Conservation (phyloP, 2,797 vertebrate species). For the Eulemur coronatus region DNA sequence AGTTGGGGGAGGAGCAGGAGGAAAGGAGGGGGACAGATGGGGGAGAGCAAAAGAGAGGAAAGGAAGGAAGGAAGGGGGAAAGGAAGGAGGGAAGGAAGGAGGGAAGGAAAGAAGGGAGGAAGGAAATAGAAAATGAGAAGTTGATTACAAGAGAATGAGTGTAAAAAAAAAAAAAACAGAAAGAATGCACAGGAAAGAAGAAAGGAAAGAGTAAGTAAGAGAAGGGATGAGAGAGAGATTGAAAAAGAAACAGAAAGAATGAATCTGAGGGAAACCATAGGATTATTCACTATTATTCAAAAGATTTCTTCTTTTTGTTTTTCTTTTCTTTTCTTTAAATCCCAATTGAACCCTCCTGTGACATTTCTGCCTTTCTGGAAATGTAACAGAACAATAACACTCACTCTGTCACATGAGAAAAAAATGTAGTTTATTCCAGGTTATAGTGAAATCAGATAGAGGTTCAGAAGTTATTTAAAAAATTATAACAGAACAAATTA, state of each 20-base stretch:
- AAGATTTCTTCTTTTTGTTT: neutral
- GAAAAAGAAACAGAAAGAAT: neutral
- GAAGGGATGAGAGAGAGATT: neutral
- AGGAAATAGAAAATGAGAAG: too few relatives aligned
- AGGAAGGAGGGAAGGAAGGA: fast-evolving
- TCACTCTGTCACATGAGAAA: neutral
- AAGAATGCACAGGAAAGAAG: neutral
- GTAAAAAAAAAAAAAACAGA: fast-evolving
- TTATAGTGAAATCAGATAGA: neutral
- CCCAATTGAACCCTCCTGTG: too few relatives aligned
- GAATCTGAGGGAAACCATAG: neutral
- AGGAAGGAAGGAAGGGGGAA: fast-evolving
- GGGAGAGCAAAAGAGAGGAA: fast-evolving
- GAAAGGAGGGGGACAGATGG: fast-evolving
- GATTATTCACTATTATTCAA: neutral
- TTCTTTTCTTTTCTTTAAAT: neutral
- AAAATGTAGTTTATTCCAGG: neutral
- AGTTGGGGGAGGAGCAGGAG: fast-evolving
- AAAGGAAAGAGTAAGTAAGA: fast-evolving
- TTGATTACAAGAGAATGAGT: fast-evolving
- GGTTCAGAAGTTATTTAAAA: neutral
- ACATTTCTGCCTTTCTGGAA: neutral
- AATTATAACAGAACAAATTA: neutral
- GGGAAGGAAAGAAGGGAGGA: fast-evolving
- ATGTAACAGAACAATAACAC: neutral